phyloP scores from a whole-genome alignment of 2,888 invertebrate genomes.

The Drosophila setosimentum region DNA sequence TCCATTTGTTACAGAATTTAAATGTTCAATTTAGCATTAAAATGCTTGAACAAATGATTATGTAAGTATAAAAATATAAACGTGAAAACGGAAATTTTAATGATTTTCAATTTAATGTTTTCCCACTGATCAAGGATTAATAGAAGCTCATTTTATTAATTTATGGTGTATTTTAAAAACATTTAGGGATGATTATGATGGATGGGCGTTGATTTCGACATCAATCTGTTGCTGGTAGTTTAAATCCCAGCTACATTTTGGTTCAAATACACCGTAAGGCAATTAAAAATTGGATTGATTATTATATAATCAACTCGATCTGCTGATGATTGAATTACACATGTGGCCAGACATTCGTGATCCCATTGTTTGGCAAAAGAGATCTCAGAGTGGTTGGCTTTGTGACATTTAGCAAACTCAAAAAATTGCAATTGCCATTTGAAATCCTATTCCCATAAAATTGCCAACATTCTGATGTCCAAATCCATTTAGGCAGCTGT shows the following conservation, averaged over 20 bases:
- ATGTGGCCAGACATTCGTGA: not conserved
- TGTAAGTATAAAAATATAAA: not conserved
- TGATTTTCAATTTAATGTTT: too few species aligned
- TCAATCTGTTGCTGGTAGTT: not conserved
- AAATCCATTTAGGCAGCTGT: conserved; percentile 29
- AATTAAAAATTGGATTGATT: too few species aligned
- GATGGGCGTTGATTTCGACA: not conserved
- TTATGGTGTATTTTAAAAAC: not conserved
- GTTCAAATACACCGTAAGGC: too few species aligned
- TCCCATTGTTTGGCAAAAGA: not conserved
- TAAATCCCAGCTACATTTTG: not conserved
- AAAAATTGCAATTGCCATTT: conserved; percentile 22
- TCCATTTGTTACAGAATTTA: not conserved
- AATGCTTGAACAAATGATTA: not conserved
- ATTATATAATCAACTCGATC: not conserved
- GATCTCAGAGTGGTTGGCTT: not conserved
- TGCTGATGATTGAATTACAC: not conserved
- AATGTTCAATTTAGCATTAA: not conserved
- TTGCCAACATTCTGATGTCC: conserved; percentile 20
- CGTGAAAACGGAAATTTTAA: not conserved
- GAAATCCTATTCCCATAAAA: not conserved
- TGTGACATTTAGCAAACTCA: not conserved
- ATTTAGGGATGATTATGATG: not conserved
- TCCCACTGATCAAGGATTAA: too few species aligned
- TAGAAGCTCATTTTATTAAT: not conserved